phyloP scores from a whole-genome alignment of 37 sponge, comb jelly and placozoan species.

The Aplysina aerophoba region DNA sequence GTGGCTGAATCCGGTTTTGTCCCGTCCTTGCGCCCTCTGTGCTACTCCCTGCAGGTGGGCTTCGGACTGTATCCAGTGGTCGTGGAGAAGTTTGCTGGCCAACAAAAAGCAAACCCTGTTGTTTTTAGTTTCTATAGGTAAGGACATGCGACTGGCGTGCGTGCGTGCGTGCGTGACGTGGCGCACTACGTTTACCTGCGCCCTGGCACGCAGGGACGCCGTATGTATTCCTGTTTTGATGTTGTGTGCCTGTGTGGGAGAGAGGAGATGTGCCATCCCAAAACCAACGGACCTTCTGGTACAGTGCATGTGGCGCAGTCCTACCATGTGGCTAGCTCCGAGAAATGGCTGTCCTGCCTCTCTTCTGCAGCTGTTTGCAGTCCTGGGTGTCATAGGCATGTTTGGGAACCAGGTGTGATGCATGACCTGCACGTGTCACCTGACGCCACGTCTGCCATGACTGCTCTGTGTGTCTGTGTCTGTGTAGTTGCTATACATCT shows the following conservation, averaged over 20 bases:
- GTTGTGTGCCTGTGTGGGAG: slow-evolving; percentile 66
- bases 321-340: neutral
- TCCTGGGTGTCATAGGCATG: slow-evolving; percentile 64
- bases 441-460: too few relatives aligned
- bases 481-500: slow-evolving; percentile 69
- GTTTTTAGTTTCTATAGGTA: slow-evolving; percentile 72
- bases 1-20: neutral
- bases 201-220: slow-evolving; percentile 54
- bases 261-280: slow-evolving; percentile 63
- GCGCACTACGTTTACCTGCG: too few relatives aligned
- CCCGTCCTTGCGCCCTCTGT: too few relatives aligned
- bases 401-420: slow-evolving; percentile 69
- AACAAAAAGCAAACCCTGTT: slow-evolving; percentile 53
- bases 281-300: slow-evolving; percentile 44
- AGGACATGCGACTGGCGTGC: neutral
- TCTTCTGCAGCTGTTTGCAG: slow-evolving; percentile 37
- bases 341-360: neutral
- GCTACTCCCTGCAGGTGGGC: too few relatives aligned
- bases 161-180: neutral
- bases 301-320: neutral
- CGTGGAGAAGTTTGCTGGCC: slow-evolving; percentile 59
- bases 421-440: neutral
- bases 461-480: neutral
- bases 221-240: slow-evolving; percentile 67
- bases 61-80: slow-evolving; percentile 82